Evolutionary conservation across 2,888 invertebrate genomes (phyloP).

Genomic region (Masnerella sp.): DNA sequence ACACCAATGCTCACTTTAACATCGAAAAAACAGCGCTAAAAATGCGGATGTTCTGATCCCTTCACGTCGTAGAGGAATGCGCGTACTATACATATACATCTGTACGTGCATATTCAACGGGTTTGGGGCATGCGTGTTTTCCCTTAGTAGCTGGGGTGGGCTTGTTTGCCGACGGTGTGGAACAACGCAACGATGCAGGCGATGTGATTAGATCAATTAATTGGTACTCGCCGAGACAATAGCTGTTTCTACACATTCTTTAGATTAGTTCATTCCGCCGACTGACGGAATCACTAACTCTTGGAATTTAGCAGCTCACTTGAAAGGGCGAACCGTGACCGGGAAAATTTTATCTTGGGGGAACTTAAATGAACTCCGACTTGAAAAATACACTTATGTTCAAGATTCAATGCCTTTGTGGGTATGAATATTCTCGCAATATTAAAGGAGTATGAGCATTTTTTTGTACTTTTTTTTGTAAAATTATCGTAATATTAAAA

Average conservation of each 20-base stretch:
- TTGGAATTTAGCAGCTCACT: conserved; percentile 12
- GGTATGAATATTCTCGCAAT: too few species aligned
- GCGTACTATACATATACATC: conserved; percentile 44
- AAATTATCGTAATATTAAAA: too few species aligned
- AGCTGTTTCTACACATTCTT: conserved; percentile 47
- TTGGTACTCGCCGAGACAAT: conserved; percentile 42
- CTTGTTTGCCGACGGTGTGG: conserved; percentile 35
- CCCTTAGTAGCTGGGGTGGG: conserved; percentile 24
- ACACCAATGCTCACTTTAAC: conserved; percentile 31
- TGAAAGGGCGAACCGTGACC: not conserved
- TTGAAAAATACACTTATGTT: too few species aligned
- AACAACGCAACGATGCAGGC: conserved; percentile 48
- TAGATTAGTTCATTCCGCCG: conserved; percentile 29
- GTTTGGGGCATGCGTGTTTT: conserved; percentile 37
- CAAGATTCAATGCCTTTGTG: too few species aligned
- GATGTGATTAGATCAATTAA: conserved; percentile 55
- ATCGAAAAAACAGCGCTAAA: conserved; percentile 43
- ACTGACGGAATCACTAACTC: conserved; percentile 29
- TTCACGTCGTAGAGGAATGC: conserved; percentile 40
- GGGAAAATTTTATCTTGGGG: not conserved
- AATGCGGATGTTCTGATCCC: conserved; percentile 34
- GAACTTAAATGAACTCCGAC: too few species aligned
- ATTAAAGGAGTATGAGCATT: too few species aligned
- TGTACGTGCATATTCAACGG: conserved; percentile 30
- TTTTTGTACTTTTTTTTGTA: too few species aligned